These are phyloP conservation scores for Dicranocentrus wangi DNA, from an alignment of 2,888 invertebrate species.

Conservation along the genomic window DNA sequence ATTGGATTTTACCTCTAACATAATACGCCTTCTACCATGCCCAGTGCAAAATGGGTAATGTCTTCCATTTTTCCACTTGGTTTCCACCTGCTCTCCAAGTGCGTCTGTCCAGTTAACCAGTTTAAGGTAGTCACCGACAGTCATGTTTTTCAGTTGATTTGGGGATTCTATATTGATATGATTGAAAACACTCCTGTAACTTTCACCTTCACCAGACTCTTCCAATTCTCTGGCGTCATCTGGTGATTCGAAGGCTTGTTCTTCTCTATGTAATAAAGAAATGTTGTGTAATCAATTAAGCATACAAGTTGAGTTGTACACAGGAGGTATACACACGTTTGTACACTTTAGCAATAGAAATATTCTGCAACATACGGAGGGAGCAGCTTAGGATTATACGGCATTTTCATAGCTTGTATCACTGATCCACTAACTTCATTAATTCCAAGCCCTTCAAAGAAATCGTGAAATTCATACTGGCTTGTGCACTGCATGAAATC, in stretches of 20 bases:
- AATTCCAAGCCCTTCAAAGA: slow-evolving; percentile 87
- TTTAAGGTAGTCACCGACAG: slow-evolving; percentile 66
- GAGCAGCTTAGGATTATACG: slow-evolving; percentile 54
- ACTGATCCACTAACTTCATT: slow-evolving; percentile 76
- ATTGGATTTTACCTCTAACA: slow-evolving; percentile 41
- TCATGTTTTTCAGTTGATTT: slow-evolving; percentile 23
- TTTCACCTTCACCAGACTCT: slow-evolving; percentile 45
- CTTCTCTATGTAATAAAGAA: slow-evolving; percentile 10
- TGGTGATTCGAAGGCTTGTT: slow-evolving; percentile 43
- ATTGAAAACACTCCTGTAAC: slow-evolving; percentile 62
- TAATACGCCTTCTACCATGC: slow-evolving; percentile 49
- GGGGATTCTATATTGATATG: slow-evolving; percentile 64
- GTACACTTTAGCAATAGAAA: background rate
- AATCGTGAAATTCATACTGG: slow-evolving; percentile 88
- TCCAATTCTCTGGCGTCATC: slow-evolving; percentile 62
- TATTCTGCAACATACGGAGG: background rate
- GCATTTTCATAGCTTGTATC: slow-evolving; percentile 57
- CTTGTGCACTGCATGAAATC: slow-evolving; percentile 88
- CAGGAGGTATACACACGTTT: background rate
- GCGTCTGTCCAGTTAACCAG: slow-evolving; percentile 60
- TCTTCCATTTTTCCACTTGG: slow-evolving; percentile 61
- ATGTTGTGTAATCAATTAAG: background rate
- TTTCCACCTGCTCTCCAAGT: slow-evolving; percentile 52
- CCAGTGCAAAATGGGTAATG: slow-evolving; percentile 66
- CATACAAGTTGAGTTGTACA: no score